These are phyloP conservation scores for Chromobotia macracanthus DNA, from an alignment of 2,797 vertebrate genomes.

Conservation along the genomic window DNA sequence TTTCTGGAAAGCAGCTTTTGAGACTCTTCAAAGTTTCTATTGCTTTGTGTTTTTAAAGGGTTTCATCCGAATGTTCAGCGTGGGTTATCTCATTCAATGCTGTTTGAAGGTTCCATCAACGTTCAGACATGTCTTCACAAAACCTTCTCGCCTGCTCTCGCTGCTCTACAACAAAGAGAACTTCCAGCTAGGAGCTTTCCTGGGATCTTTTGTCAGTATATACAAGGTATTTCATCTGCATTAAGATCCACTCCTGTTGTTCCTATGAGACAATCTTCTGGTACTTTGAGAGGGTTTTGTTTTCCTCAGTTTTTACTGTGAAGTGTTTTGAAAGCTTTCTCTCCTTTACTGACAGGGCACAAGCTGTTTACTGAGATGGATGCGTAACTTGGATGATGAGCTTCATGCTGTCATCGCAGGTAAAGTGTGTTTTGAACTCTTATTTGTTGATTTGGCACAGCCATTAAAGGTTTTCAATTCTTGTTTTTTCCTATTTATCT, in stretches of 20 bases:
- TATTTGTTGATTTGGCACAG: neutral
- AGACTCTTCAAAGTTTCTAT: neutral
- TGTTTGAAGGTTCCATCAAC: slow-evolving; percentile 94
- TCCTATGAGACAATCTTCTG: neutral
- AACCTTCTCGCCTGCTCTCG: slow-evolving; percentile 89
- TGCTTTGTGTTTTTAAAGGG: slow-evolving; percentile 75
- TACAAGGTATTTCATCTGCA: slow-evolving; percentile 86
- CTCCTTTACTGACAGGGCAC: slow-evolving; percentile 79
- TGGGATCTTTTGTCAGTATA: slow-evolving; percentile 98
- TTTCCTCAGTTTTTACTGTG: neutral
- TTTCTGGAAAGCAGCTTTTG: neutral
- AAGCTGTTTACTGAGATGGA: slow-evolving; percentile 95
- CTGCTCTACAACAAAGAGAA: slow-evolving; percentile 99
- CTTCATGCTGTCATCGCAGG: slow-evolving; percentile 95
- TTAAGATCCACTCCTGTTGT: neutral
- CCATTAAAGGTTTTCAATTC: neutral
- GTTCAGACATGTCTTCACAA: slow-evolving; percentile 91
- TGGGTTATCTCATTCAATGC: slow-evolving; percentile 97
- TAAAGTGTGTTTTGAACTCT: slow-evolving; percentile 64
- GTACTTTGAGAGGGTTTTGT: neutral
- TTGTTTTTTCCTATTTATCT: neutral
- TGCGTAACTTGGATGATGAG: slow-evolving; percentile 96
- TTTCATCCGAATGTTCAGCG: slow-evolving; percentile 97
- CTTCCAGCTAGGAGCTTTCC: slow-evolving; percentile 94
- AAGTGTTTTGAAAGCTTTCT: neutral